Evolutionary conservation across 2,797 vertebrate species (phyloP), one percentile per base, ranked within the genome.

Genomic region (Peromyscus nudipes): DNA sequence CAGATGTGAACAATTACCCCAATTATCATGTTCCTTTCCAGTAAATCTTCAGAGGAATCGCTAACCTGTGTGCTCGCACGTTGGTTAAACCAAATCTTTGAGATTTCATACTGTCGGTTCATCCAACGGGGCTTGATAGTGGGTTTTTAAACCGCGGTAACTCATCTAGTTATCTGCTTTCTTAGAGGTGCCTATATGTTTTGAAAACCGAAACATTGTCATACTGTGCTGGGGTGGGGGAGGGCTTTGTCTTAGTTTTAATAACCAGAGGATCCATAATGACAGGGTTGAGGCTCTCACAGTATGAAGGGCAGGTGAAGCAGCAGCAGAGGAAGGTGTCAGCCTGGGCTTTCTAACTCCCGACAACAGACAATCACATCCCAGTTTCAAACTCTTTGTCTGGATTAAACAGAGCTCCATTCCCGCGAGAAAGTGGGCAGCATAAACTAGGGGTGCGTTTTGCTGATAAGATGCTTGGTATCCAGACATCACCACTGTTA

Each of bases 1-100:
- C 96, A 97, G 91, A 96, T 95, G 94, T 92, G 89, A 97, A 88
- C 52, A 97, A 94, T 95, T 88, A 96, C 46, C 40, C 19, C 85
- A 84, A 43, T 9, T 96, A 88, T 55, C 37, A 84, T 29, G 71
- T 60, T 93, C 77, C 7, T 87, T 75, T 96, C 81, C 27, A 27
- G 89, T 6, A 89, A 65, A 29, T 71, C n/a, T 95, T 65, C 37
- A 86, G 40, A 91, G 52, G 37, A 97, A 73, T 46, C 60, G 52
- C 52, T 85, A 94, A 92, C 76, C 60, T 85, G 49, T 81, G 46
- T 19, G 76, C 92, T 93, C 65, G 95, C 93, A 76, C 49, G 52
- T 6, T 64, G 29, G 6, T 84, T 86, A 77, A 79, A 89, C 37
- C 77, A 90, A 95, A 91, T 34, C 19, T 23, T 57, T 16, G 34